Percentiles rank a stretch among this genome's conserved stretches.
phyloP scores from a whole-genome alignment of 1,140 invertebrate species.

The Drosophila santomea region DNA sequence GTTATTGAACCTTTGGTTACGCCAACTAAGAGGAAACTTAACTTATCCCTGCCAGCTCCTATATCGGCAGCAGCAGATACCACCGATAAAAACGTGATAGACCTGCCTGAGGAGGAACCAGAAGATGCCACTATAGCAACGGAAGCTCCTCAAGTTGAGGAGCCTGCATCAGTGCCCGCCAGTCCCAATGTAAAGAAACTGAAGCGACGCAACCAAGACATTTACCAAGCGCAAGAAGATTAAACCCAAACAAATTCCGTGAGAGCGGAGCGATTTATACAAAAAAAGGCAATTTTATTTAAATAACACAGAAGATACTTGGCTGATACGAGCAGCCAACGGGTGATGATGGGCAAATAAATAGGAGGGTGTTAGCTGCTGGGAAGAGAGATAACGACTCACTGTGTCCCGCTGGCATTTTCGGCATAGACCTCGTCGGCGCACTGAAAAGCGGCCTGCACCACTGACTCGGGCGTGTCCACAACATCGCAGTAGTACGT shows the following conservation, averaged over 20 bases:
- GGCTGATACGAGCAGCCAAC: slow-evolving; percentile 8
- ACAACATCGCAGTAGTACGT: slow-evolving; percentile 81
- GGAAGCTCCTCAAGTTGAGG: background rate
- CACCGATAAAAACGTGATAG: slow-evolving; percentile 32
- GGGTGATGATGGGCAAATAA: slow-evolving; percentile 43
- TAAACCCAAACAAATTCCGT: slow-evolving; percentile 32
- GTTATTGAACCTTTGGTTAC: slow-evolving; percentile 9
- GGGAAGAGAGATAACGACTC: slow-evolving; percentile 3
- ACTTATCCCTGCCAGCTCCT: slow-evolving; percentile 56
- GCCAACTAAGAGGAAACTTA: slow-evolving; percentile 52
- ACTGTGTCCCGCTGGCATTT: slow-evolving; percentile 40
- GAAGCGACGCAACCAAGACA: slow-evolving; percentile 85
- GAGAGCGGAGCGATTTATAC: slow-evolving; percentile 17
- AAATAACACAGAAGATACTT: slow-evolving; percentile 78
- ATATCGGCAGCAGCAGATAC: background rate
- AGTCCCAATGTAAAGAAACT: slow-evolving; percentile 84
- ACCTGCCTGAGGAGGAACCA: slow-evolving; percentile 26
- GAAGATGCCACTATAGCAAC: background rate
- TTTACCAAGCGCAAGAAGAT: slow-evolving; percentile 75
- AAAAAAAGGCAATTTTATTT: slow-evolving; percentile 70
- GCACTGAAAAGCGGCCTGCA: slow-evolving; percentile 58
- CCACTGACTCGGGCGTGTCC: slow-evolving; percentile 65
- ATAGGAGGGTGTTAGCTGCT: slow-evolving; percentile 23
- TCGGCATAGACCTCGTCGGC: slow-evolving; percentile 55
- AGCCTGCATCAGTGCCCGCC: background rate